These are phyloP conservation scores for Anabacerthia variegaticeps DNA, from an alignment of 2,797 vertebrate species.

Conservation along the genomic window DNA sequence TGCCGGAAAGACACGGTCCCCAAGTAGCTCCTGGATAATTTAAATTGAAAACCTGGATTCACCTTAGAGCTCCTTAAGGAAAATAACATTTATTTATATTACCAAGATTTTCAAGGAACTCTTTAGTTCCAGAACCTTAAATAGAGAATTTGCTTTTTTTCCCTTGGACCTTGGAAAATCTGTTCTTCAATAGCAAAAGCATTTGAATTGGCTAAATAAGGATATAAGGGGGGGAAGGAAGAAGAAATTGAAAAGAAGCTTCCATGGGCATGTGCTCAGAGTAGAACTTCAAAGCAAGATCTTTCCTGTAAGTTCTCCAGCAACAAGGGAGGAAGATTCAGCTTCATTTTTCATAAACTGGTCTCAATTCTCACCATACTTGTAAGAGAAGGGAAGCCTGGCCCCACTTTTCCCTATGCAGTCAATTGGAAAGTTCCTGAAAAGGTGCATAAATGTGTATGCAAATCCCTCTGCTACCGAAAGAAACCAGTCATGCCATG, in stretches of 20 bases:
- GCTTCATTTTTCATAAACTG: not conserved
- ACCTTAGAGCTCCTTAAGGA: not conserved
- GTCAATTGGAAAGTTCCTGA: not conserved
- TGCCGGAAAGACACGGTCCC: not conserved
- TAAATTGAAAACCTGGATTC: not conserved
- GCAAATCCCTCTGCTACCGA: not conserved
- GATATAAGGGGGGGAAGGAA: no score
- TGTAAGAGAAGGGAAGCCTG: not conserved
- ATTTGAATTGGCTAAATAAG: not conserved
- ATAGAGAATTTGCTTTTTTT: not conserved
- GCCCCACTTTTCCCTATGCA: not conserved
- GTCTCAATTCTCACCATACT: not conserved
- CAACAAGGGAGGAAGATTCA: not conserved
- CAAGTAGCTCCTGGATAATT: not conserved
- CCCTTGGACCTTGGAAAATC: not conserved
- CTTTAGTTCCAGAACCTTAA: not conserved
- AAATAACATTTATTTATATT: not conserved
- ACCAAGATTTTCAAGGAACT: not conserved
- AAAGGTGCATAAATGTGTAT: not conserved
- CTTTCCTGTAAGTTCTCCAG: not conserved
- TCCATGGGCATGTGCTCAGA: not conserved
- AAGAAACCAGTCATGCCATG: not conserved
- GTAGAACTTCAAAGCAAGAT: not conserved
- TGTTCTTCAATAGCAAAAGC: not conserved
- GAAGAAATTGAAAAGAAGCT: not conserved